Evolutionary conservation across 2,888 invertebrate species (phyloP).

Genomic region (Leptopilina syphax): DNA sequence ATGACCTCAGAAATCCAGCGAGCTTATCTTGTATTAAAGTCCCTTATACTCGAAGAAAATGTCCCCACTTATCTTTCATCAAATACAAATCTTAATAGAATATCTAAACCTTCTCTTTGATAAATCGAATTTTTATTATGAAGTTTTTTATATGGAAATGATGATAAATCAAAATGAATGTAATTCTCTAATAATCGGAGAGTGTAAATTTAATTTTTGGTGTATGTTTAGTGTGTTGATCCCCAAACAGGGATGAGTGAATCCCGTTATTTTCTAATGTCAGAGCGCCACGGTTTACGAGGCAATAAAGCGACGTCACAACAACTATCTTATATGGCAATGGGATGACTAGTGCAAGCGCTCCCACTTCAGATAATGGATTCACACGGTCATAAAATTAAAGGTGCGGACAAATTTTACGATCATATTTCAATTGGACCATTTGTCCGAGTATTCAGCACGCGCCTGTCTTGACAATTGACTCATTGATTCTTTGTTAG

Average conservation of each 20-base stretch:
- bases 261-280: constrained; percentile 71
- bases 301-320: constrained; percentile 74
- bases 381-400: constrained; percentile 74
- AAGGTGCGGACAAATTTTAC: constrained; percentile 73
- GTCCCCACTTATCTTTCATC: constrained; percentile 21
- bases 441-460: constrained; percentile 51
- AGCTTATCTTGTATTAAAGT: constrained; percentile 43
- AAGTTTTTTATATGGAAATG: too few relatives aligned
- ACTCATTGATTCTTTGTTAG: constrained; percentile 9
- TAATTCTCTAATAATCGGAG: too few relatives aligned
- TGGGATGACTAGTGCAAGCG: constrained; percentile 54
- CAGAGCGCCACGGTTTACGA: constrained; percentile 71
- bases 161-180: too few relatives aligned
- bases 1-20: constrained; percentile 45
- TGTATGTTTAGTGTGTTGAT: neutral
- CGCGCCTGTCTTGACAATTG: constrained; percentile 46
- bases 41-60: constrained; percentile 14
- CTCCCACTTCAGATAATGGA: constrained; percentile 74
- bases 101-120: neutral
- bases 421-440: constrained; percentile 54
- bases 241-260: constrained; percentile 9
- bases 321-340: constrained; percentile 53
- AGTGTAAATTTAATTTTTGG: neutral
- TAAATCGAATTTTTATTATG: too few relatives aligned
- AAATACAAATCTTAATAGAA: constrained; percentile 27